phyloP scores from a whole-genome alignment of 2,113 vertebrate genomes.

The Thalassoma bifasciatum region DNA sequence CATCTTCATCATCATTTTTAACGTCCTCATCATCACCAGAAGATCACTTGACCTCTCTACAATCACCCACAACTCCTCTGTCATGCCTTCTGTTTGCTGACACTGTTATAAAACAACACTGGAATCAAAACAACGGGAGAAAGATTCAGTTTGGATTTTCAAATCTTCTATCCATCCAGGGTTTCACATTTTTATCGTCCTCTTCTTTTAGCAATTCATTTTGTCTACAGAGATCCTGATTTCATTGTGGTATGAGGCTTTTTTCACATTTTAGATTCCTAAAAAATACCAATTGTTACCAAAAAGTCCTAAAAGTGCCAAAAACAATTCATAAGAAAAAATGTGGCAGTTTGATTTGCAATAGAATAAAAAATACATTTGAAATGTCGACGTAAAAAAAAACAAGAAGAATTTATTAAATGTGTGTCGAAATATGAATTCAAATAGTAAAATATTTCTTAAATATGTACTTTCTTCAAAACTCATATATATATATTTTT shows the following conservation, averaged over 20 bases:
- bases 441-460: too few species aligned
- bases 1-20: background rate
- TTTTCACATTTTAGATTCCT: background rate
- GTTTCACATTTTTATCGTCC: background rate
- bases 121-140: background rate
- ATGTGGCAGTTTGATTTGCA: too few species aligned
- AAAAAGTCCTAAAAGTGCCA: too few species aligned
- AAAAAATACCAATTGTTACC: too few species aligned
- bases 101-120: background rate
- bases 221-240: background rate
- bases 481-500: too few species aligned
- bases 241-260: background rate
- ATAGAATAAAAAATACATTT: too few species aligned
- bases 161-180: background rate
- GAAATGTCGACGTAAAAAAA: too few species aligned
- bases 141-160: background rate
- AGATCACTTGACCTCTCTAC: conserved; percentile 7
- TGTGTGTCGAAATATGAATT: too few species aligned
- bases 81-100: background rate
- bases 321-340: too few species aligned
- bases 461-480: too few species aligned
- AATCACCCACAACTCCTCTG: background rate
- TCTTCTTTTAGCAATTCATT: background rate
- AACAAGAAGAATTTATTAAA: too few species aligned
- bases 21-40: background rate